These are phyloP conservation scores for Ispidina lecontei DNA, from an alignment of 2,797 vertebrate species.

Conservation along the genomic window DNA sequence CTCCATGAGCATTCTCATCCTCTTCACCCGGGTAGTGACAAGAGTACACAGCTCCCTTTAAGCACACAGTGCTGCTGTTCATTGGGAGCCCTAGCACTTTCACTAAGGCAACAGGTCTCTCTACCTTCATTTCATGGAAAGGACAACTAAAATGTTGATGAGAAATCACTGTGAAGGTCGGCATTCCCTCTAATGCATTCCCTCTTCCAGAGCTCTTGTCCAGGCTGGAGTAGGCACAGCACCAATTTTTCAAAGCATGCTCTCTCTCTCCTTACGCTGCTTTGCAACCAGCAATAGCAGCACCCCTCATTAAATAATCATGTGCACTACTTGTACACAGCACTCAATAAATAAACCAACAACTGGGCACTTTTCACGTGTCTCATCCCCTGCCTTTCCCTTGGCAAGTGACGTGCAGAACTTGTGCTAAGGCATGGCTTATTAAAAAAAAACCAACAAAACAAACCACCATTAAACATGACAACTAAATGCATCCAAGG, in stretches of 20 bases:
- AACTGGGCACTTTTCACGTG: not conserved
- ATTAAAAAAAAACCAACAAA: not conserved
- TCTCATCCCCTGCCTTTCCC: not conserved
- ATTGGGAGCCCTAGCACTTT: not conserved
- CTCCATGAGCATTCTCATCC: accelerated
- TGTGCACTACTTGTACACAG: not conserved
- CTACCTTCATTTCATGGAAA: not conserved
- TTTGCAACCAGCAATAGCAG: not conserved
- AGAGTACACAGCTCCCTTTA: not conserved
- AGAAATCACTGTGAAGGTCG: not conserved
- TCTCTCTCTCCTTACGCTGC: not conserved
- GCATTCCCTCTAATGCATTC: not conserved
- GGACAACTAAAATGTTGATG: not conserved
- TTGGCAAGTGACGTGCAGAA: not conserved
- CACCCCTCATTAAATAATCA: slow-evolving; percentile 16
- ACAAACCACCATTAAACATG: not conserved
- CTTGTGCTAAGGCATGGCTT: not conserved
- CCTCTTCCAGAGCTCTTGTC: not conserved
- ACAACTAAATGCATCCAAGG: not conserved
- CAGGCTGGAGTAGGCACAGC: not conserved
- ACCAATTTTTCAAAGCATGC: not conserved
- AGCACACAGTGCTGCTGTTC: not conserved
- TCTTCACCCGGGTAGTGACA: not conserved
- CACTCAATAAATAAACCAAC: slow-evolving; percentile 51
- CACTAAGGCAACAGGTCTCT: not conserved